Base-by-base conservation (phyloP, 2,113 vertebrate genomes). In the Aythya baeri region DNA sequence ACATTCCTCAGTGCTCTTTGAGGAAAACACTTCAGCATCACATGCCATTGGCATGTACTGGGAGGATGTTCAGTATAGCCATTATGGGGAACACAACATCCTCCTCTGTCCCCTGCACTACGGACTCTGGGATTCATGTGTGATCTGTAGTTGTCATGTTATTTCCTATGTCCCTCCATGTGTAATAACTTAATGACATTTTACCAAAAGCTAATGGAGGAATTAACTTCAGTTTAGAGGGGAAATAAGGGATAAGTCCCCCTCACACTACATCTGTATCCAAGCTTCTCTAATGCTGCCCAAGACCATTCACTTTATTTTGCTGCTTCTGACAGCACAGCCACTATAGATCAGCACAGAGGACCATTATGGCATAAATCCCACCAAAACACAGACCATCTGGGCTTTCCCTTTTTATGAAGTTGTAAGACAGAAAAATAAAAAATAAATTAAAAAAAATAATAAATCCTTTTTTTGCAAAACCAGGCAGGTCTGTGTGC, bases 271-370 rank as follows among this genome's bases (percentile, higher is more conserved):
- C 5, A 68, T 36, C 57, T 63, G 61, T 11, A 25, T 31, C 41
- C 46, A 46, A 43, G 44, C 44, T 63, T 46, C 80, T 50, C 74
- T 13, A 32, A 43, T 0, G 0, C 41, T 59, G 81, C 49, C 57
- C 65, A 13, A 78, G 57, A 23, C 22, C 49, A 73, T 29, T 76
- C 34, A 22, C 15, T 34, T 57, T 41, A n/a, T 41, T 29, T 14
- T 71, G n/a, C 76, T 65, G 83, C 70, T 80, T 22, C 57, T 54
- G 75, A 6, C 77, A 46, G 54, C 6, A 29, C 80, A 71, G 77
- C 34, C 83, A 31, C 50, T 43, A 2, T 21, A 1, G 0, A 5
- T 12, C 8, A 0, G 2, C 46, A 57, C 65, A 72, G 43, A 43
- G 38, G 25, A 23, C 13, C 4, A 22, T 14, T 41, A 26, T 4